Base-by-base conservation (phyloP, 1,140 invertebrate species). In the Diorhabda sublineata region DNA sequence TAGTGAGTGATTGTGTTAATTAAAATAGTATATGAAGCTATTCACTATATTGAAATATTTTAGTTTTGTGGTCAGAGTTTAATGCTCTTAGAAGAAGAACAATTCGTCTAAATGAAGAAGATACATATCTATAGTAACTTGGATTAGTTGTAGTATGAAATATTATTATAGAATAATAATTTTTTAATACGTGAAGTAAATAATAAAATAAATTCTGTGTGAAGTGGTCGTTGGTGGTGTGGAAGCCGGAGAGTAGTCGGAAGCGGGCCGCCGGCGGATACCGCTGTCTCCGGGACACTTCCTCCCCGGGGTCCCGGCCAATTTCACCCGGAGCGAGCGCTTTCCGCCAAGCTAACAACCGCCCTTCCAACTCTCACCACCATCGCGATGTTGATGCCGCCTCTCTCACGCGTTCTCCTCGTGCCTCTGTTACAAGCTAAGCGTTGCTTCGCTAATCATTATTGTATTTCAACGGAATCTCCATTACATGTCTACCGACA, bases 241-340 rank as follows among this genome's bases (percentile, higher is more conserved):
- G 68, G 76, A 69, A 70, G 68, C 73, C 71, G 71, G 69, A 70
- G 47, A 52, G 68, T 69, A 76, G 78, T 79, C 79, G 79, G 78
- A 78, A 79, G 73, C 79, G 78, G 78, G 74, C 71, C 74, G 75
- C 75, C 75, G 77, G 79, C 80, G 80, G 80, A 81, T 79, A 80
- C 78, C 80, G 80, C 80, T 81, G 78, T 79, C 80, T 81, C 80
- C 80, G 80, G 80, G 78, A 77, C 77, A 80, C 77, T 79, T 81
- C 79, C 79, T 80, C 78, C 77, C 78, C 78, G 79, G 79, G 74
- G 78, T 69, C 67, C 66, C 78, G 79, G 77, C 75, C 77, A 80
- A 81, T 79, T 79, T 80, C 77, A 79, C 79, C 78, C 79, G 77
- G 78, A 80, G 79, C 76, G 75, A 77, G 75, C 79, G 79, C 75